phyloP scores from a whole-genome alignment of 2,113 vertebrate genomes.

The Colaptes auratus region DNA sequence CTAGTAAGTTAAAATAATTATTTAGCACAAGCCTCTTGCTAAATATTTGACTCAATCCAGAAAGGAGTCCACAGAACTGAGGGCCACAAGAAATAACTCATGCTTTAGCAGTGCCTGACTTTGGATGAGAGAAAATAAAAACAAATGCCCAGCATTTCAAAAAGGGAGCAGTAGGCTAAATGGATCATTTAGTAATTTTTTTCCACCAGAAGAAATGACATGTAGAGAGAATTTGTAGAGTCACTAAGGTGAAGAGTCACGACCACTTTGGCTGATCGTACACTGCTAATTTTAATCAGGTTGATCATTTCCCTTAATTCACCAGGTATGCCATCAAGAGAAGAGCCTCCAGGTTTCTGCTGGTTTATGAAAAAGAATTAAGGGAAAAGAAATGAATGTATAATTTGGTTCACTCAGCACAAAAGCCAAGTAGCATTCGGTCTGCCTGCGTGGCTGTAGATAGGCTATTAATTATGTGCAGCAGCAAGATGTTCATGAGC shows the following conservation, averaged over 20 bases:
- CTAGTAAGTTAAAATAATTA: neutral
- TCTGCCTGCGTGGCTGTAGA: neutral
- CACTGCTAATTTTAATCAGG: slow-evolving; percentile 64
- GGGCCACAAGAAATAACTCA: neutral
- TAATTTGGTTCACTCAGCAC: neutral
- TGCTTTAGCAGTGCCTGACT: neutral
- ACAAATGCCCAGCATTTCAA: slow-evolving; percentile 26
- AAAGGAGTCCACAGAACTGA: neutral
- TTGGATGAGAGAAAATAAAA: neutral
- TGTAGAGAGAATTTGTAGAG: neutral
- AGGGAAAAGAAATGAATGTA: slow-evolving; percentile 4
- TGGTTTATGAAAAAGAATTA: slow-evolving; percentile 36
- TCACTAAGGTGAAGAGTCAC: slow-evolving; percentile 1
- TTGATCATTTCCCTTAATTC: slow-evolving; percentile 53
- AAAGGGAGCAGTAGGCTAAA: slow-evolving; percentile 41
- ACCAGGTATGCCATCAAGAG: slow-evolving; percentile 28
- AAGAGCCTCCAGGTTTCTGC: slow-evolving; percentile 40
- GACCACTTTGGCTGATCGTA: slow-evolving; percentile 46
- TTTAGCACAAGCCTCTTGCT: neutral
- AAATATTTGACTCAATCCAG: slow-evolving; percentile 4
- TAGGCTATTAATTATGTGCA: neutral
- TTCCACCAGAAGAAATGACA: slow-evolving; percentile 17
- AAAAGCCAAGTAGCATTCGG: neutral
- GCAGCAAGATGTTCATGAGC: neutral
- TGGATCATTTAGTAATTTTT: slow-evolving; percentile 37